Conservation (phyloP, 2,888 invertebrate species). For the Creontiades dilutus region DNA sequence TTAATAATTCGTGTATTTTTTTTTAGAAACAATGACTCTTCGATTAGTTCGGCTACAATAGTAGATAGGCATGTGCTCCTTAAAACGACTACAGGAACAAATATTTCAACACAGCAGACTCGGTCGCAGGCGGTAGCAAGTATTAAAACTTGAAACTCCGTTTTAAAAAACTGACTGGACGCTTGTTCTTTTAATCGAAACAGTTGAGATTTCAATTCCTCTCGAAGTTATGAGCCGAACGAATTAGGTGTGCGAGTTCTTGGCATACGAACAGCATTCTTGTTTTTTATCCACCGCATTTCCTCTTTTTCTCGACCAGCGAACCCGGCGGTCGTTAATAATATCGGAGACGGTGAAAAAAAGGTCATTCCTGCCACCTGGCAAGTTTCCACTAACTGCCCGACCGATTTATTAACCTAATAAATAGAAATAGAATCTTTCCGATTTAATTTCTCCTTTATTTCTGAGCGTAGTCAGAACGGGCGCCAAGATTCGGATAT, state of each 20-base stretch:
- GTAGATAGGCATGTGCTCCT: no score
- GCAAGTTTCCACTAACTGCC: slow-evolving; percentile 3
- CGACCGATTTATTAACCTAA: slow-evolving; percentile 28
- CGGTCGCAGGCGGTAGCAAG: no score
- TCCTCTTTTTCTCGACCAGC: not conserved
- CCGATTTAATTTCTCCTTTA: slow-evolving; percentile 25
- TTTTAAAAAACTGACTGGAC: no score
- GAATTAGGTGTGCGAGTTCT: slow-evolving; percentile 1
- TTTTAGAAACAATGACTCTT: no score
- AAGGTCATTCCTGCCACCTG: slow-evolving; percentile 38
- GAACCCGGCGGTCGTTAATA: not conserved
- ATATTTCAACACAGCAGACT: no score
- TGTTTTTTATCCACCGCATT: not conserved
- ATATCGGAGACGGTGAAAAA: not conserved
- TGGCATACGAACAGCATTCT: slow-evolving; percentile 2
- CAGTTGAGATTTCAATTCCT: no score
- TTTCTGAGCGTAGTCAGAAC: not conserved
- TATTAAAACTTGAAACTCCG: no score
- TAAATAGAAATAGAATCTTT: slow-evolving; percentile 33
- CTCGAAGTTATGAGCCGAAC: not conserved
- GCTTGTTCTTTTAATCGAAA: no score
- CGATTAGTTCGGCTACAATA: no score
- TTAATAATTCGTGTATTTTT: no score
- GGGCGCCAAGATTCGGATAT: not conserved
- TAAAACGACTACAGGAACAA: no score